phyloP scores from a whole-genome alignment of 2,888 invertebrate species.

The Acanthosepion esculentum region DNA sequence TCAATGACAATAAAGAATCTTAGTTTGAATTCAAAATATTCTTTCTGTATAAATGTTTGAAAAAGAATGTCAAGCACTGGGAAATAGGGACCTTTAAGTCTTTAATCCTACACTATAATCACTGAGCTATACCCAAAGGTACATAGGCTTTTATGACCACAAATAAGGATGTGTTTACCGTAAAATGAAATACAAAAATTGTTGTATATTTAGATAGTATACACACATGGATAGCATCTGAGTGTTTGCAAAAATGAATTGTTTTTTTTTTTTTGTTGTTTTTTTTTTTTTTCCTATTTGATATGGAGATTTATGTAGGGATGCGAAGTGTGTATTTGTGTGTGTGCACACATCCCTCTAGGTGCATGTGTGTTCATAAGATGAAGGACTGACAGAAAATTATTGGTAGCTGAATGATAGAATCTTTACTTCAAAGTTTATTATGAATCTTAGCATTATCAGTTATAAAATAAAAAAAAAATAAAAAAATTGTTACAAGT shows the following conservation, averaged over 20 bases:
- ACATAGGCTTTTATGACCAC: not conserved
- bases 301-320: too few species aligned
- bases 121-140: not conserved
- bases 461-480: not conserved
- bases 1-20: not conserved
- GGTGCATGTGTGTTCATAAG: not conserved
- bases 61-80: not conserved
- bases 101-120: not conserved
- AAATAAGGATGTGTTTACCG: not conserved
- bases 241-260: too few species aligned
- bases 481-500: not conserved
- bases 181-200: not conserved
- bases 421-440: constrained; percentile 7
- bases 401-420: not conserved
- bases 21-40: not conserved
- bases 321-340: too few species aligned
- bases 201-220: not conserved
- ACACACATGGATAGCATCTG: not conserved
- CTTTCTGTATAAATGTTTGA: not conserved
- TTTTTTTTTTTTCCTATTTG: too few species aligned
- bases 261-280: too few species aligned
- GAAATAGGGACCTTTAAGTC: not conserved
- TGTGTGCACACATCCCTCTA: not conserved
- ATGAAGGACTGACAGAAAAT: not conserved
- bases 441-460: not conserved